Base-by-base conservation (phyloP, 2,888 invertebrate species). In the Polydrusus pterygomalis region DNA sequence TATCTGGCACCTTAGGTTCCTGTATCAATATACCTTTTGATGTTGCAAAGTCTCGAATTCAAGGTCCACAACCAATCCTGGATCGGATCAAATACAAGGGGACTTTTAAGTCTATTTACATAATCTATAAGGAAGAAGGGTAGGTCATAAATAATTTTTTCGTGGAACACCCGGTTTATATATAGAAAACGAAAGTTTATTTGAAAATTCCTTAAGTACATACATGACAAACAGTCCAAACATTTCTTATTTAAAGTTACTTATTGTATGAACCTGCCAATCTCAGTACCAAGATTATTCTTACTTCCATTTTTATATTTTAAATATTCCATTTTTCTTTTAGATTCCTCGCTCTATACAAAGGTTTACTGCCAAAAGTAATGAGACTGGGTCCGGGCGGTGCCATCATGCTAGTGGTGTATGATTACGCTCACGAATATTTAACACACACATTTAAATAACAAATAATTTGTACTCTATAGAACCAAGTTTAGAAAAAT, bases 31-130 rank as follows among this genome's bases (percentile, higher is more conserved):
- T 97, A 88, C 98, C 98, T 7, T 97, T 97, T 87, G 98, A 98
- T 86, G 98, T 98, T 34, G 98, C 96, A 25, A 98, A 98, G 88
- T 97, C 96, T 81, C 91, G 98, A 69, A 98, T 98, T 81, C 98
- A 98, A 87, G 97, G 97, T 0, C 96, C 97, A 0, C 96, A 97
- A 86, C 95, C 95, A 0, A 88, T 90, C 1, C 88, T 91, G 0
- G 93, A 93, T 0, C 82, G 91, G 77, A 91, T 95, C 62, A 96
- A 96, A 84, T 98, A 98, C 85, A 90, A 89, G 43, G 91, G 93
- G 20, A 96, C 96, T 0, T 88, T 95, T 60, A 91, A 90, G 38
- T 91, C 97, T 0, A 91, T 98, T 54, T 83, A 83, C 0, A 88
- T 93, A 69, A 94, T 98, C 13, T 95, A 95, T 83, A 92, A 87